Conservation (phyloP, 2,113 vertebrate species). For the Pleuronectes platessa region DNA sequence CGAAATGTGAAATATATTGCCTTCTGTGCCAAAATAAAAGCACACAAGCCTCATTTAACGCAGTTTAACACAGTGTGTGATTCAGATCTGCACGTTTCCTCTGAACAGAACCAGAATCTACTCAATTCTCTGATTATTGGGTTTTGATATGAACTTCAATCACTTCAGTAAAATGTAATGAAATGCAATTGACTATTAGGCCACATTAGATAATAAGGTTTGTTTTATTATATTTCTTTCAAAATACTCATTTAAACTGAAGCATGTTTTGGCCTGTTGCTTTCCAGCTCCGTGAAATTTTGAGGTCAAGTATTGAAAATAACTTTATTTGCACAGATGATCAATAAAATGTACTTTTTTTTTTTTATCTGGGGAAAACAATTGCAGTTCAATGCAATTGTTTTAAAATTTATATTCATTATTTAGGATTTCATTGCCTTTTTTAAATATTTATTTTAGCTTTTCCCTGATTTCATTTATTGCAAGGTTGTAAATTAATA, state of each 20-base stretch:
- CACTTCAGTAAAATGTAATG: neutral
- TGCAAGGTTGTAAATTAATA: neutral
- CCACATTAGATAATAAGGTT: neutral
- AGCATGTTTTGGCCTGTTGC: slow-evolving; percentile 1
- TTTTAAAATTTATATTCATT: neutral
- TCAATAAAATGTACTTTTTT: slow-evolving; percentile 22
- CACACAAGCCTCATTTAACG: neutral
- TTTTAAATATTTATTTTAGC: neutral
- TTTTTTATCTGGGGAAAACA: neutral
- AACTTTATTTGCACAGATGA: slow-evolving; percentile 20
- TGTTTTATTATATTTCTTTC: neutral
- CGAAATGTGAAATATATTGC: neutral
- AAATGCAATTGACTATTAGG: neutral
- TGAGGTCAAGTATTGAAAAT: slow-evolving; percentile 5
- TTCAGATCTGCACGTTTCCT: neutral
- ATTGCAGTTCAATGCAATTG: too few species aligned
- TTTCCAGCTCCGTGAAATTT: neutral
- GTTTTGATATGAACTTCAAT: neutral
- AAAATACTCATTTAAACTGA: neutral
- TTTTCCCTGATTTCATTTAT: neutral
- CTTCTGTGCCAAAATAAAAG: slow-evolving; percentile 57
- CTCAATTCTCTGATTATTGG: neutral
- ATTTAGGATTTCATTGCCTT: neutral
- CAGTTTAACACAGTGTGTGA: slow-evolving; percentile 2
- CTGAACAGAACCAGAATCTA: neutral